phyloP scores from a whole-genome alignment of 2,888 invertebrate species.

The Tipula confusa region DNA sequence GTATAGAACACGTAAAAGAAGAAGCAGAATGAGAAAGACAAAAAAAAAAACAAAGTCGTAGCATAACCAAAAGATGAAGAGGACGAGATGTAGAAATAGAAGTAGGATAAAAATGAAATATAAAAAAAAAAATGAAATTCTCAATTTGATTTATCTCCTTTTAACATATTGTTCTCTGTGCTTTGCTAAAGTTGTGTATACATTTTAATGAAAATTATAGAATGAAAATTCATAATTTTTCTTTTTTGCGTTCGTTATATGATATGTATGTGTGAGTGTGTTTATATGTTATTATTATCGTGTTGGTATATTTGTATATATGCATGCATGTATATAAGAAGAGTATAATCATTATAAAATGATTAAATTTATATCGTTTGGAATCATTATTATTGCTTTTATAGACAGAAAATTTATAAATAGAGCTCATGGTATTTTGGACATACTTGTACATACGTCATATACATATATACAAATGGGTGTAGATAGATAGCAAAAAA shows the following conservation, averaged over 20 bases:
- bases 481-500: background rate
- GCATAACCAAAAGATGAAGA: background rate
- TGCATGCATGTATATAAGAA: background rate
- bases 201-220: conserved; percentile 20
- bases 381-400: conserved; percentile 12
- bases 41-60: background rate
- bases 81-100: background rate
- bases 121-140: background rate
- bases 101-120: background rate
- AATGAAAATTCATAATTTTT: conserved; percentile 20
- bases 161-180: conserved; percentile 20
- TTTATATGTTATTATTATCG: background rate
- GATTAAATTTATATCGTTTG: conserved; percentile 20
- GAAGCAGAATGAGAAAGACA: background rate
- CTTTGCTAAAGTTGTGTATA: background rate
- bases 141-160: conserved; percentile 20
- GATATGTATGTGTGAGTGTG: background rate
- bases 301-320: background rate
- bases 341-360: conserved; percentile 6
- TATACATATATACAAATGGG: background rate
- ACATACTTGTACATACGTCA: background rate
- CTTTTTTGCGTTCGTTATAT: background rate
- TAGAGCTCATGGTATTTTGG: background rate
- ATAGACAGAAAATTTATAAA: background rate
- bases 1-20: background rate